Base-by-base conservation (phyloP, 2,888 invertebrate genomes). In the Ischnus inquisitorius region DNA sequence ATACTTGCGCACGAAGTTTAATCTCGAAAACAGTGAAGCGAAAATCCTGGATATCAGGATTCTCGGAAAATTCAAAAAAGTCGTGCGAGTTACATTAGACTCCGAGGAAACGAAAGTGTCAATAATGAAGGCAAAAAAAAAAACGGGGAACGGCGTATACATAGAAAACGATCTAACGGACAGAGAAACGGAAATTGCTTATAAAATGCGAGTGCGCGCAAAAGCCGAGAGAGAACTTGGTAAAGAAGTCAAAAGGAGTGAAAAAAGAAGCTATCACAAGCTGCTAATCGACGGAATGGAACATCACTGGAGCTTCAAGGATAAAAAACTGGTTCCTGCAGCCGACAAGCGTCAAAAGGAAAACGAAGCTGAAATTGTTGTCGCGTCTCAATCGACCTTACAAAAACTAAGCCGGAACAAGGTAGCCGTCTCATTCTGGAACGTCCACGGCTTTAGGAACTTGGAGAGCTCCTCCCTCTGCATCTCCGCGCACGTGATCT, bases 111-210 rank as follows among this genome's bases (percentile, higher is more conserved):
- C 28, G 12, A 78, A 67, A 60, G 1, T 12, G 3, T 2, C 2
- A 1, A 71, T 78, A 8, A 69, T 78, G 34, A 25, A 12, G 19
- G 14, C 60, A 69, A 51, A 68, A 79, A 19, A 57, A 60, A 39
- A 69, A 2, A 57, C 57, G 0, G 69, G 60, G 2, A 25, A 65
- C 3, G 16, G 28, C 41, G 69, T 79, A 0, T 79, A 41, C 25
- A 71, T 79, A 1, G 62, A 79, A 4, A 34, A 51, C n/a, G 79
- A 79, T 19, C 25, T 79, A 22, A 5, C 5, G 16, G 79, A 79
- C 14, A 51, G 60, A 16, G 69, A 71, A n/a, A 57, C n/a, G n/a
- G n/a, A n/a, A n/a, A n/a, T 71, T n/a, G 68, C 51, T 0, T 57
- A n/a, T 22, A 34, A 57, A 34, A 79, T 79, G 10, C 71, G 79